phyloP scores from a whole-genome alignment of 2,888 invertebrate genomes.

The Antheraea assamensis region DNA sequence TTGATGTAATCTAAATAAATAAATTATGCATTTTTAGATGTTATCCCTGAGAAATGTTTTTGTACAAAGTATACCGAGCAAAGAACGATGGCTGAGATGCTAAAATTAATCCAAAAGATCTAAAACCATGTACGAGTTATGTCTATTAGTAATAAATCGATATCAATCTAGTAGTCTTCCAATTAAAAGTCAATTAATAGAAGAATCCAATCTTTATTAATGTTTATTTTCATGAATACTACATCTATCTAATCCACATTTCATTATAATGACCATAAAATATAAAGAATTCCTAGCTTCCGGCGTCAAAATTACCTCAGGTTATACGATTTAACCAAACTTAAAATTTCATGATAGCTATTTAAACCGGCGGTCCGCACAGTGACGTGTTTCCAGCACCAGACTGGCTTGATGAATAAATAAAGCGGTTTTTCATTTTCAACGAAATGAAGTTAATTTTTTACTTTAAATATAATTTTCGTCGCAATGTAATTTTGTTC shows the following conservation, averaged over 20 bases:
- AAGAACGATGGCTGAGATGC: background rate
- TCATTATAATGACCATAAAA: background rate
- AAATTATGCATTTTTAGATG: too few species aligned
- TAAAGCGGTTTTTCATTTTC: conserved; percentile 40
- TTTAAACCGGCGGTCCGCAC: conserved; percentile 44
- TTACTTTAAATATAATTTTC: background rate
- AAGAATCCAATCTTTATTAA: background rate
- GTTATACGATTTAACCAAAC: conserved; percentile 39
- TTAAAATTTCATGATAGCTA: conserved; percentile 51
- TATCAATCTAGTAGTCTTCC: background rate
- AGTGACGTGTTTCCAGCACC: conserved; percentile 34
- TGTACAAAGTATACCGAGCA: background rate
- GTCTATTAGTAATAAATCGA: background rate
- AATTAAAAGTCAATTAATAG: background rate
- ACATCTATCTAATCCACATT: background rate
- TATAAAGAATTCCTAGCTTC: background rate
- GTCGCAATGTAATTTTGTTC: background rate
- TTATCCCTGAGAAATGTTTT: too few species aligned
- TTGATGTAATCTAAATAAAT: too few species aligned
- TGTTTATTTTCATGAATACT: background rate
- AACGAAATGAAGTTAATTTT: background rate
- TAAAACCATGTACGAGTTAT: background rate
- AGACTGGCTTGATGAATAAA: conserved; percentile 46
- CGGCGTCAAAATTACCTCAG: conserved; percentile 26
- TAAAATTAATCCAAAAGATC: background rate